Percentiles rank a stretch among this genome's conserved stretches.
Conservation (phyloP, 2,797 vertebrate genomes). For the Alfaro cultratus region DNA sequence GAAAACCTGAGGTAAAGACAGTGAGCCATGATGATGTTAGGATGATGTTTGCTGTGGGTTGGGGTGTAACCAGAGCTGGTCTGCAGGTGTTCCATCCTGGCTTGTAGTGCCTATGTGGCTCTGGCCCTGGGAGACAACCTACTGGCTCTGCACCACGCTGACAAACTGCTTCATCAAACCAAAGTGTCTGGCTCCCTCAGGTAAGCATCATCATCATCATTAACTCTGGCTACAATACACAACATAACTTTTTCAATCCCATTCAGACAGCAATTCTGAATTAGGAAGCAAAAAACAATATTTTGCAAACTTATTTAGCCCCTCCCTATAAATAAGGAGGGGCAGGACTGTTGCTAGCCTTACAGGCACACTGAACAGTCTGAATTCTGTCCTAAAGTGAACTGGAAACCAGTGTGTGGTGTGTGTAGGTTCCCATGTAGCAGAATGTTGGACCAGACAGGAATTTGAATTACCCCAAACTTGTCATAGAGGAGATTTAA, state of each 20-base stretch:
- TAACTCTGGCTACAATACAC: neutral
- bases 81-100: conserved; percentile 93
- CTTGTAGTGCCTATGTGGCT: conserved; percentile 94
- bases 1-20: conserved; percentile 92
- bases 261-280: neutral
- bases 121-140: conserved; percentile 96
- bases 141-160: conserved; percentile 94
- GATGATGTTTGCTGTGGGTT: neutral
- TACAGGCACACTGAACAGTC: neutral
- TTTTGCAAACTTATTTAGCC: neutral
- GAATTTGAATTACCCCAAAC: neutral
- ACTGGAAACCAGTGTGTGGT: neutral
- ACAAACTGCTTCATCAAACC: conserved; percentile 95
- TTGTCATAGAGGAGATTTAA: no score
- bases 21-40: neutral
- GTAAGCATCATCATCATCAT: conserved; percentile 78
- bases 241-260: neutral
- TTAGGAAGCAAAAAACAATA: neutral
- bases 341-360: neutral
- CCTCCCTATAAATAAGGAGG: neutral
- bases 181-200: conserved; percentile 97
- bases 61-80: neutral
- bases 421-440: neutral
- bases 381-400: neutral
- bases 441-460: neutral